phyloP scores from a whole-genome alignment of 2,797 vertebrate species.

The Bradypus variegatus region DNA sequence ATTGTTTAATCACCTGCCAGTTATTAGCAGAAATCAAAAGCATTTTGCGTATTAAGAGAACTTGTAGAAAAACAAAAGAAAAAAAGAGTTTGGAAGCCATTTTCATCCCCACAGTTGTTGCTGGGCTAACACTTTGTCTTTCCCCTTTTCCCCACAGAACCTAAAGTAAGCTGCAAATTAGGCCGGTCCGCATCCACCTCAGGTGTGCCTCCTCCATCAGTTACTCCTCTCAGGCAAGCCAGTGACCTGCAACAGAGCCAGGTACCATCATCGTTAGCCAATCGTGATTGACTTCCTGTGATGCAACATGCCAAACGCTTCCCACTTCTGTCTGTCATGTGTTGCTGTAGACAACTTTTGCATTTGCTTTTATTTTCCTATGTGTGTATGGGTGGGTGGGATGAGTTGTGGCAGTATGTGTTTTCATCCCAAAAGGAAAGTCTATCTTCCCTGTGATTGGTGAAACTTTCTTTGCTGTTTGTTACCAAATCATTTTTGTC shows the following conservation, averaged over 20 bases:
- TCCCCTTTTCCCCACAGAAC: conserved; percentile 73
- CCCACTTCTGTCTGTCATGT: conserved; percentile 79
- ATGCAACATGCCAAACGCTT: conserved; percentile 78
- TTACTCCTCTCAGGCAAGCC: conserved; percentile 87
- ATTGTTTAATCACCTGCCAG: neutral
- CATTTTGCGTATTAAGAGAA: neutral
- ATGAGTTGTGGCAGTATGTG: conserved; percentile 34
- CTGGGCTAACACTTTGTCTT: neutral
- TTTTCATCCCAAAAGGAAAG: conserved; percentile 67
- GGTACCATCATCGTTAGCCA: conserved; percentile 83
- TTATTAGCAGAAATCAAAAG: neutral
- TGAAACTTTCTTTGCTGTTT: conserved; percentile 71
- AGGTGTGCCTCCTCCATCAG: conserved; percentile 85
- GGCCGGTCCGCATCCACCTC: conserved; percentile 87
- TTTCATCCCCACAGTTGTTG: accelerated
- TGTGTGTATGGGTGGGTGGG: conserved; percentile 45
- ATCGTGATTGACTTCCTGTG: conserved; percentile 82
- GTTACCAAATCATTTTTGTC: conserved; percentile 68
- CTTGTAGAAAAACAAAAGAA: accelerated
- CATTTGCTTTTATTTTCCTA: conserved; percentile 68
- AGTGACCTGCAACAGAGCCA: conserved; percentile 86
- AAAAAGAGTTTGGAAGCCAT: accelerated
- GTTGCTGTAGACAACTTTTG: conserved; percentile 69
- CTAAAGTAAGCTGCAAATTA: conserved; percentile 84
- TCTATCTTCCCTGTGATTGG: conserved; percentile 54